These are phyloP conservation scores for Eidolon dupreanum DNA, from an alignment of 2,797 vertebrate genomes.

Conservation along the genomic window DNA sequence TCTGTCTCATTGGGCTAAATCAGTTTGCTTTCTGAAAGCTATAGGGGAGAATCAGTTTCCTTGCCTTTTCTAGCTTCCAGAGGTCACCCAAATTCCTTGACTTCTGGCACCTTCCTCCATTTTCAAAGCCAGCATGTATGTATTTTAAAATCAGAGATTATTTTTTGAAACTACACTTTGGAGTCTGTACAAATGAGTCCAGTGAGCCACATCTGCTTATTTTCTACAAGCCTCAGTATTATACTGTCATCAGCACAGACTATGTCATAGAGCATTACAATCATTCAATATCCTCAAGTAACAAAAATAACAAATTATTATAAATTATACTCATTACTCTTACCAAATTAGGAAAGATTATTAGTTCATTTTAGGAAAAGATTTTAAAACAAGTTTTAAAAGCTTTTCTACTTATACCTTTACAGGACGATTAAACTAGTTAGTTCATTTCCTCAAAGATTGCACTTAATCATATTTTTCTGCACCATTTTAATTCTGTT, in stretches of 20 bases:
- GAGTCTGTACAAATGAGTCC: background rate
- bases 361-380: background rate
- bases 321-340: background rate
- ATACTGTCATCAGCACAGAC: background rate
- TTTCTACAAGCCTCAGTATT: background rate
- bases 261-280: background rate
- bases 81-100: background rate
- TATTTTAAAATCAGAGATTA: slow-evolving; percentile 12
- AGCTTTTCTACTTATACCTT: background rate
- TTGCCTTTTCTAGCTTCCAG: background rate
- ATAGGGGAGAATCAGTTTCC: background rate
- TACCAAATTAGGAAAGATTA: background rate
- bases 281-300: background rate
- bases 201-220: background rate
- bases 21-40: background rate
- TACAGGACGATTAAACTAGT: background rate
- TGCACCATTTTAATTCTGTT: background rate
- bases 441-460: background rate
- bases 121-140: background rate
- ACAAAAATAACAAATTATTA: background rate
- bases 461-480: background rate
- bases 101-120: background rate
- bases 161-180: background rate
- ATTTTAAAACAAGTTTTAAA: slow-evolving; percentile 5
- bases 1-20: background rate